Evolutionary conservation across 1,140 invertebrate genomes (phyloP), one percentile per base, ranked within the genome.

Genomic region (Macrocentrus cingulum): DNA sequence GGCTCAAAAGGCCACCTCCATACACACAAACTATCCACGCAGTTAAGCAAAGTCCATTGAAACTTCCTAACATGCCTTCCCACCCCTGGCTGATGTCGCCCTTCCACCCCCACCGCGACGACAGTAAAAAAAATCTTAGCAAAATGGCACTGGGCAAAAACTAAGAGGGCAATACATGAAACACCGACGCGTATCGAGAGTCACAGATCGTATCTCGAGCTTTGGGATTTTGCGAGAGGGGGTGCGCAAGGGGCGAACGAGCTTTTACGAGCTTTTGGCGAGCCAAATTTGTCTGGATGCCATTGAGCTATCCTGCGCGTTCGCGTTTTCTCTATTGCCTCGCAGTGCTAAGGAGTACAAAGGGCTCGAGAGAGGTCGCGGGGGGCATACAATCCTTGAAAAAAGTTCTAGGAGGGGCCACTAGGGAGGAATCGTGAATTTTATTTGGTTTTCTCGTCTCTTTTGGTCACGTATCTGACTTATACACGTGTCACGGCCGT

Each of bases 201-300:
- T 52, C 16, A 32, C 56, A 66, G 64, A 64, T 64, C 55, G 51
- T 54, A 50, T 52, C 34, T 29, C 39, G 25, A 39, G 57, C 44
- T 52, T 48, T 48, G 50, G 56, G 34, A n/a, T n/a, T n/a, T n/a
- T n/a, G n/a, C n/a, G n/a, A n/a, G n/a, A 51, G 59, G 59, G 48
- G 56, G 50, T 44, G 46, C 49, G 20, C 15, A 13, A 20, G 11
- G 20, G 50, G 25, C 20, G 42, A 19, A 36, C 9, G 42, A 20
- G 64, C 66, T 71, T 77, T 78, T 78, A 76, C 72, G 76, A 77
- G 74, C 69, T 74, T 62, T 74, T 72, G 71, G 72, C 73, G 74
- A 60, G 69, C 67, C 58, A 74, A 75, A 76, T 77, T 77, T 68
- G 73, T 73, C 70, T 71, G 69, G 67, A 67, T 69, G 67, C 66